Base-by-base conservation (phyloP, 1,140 invertebrate species). In the Uloborus diversus region DNA sequence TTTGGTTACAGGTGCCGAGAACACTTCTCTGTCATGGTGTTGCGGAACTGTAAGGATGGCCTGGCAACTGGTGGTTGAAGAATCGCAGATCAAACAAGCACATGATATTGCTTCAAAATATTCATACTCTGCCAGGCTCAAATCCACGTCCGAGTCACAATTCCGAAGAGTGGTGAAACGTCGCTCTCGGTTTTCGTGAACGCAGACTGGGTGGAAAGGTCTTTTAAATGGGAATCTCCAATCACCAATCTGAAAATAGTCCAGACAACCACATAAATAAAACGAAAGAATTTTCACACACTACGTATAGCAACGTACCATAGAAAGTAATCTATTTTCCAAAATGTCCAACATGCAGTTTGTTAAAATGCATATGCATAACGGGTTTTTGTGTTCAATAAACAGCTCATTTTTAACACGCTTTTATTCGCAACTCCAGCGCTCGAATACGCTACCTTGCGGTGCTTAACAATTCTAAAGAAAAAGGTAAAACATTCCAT, bases 211-310 rank as follows among this genome's bases (percentile, higher is more conserved):
- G 85, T 96, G 94, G 81, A 91, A 90, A 7, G 93, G 93, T 37
- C 91, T 89, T 85, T 94, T 95, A 84, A 91, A 95, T 0, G 94
- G 94, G 86, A 95, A 94, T 84, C 92, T 90, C 90, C 92, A 95
- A 86, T 95, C 93, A 0, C 92, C 91, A 79, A 94, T 93, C 91
- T 92, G 85, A 17, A 86, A 80, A 81, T 80, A 9, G 73, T 64
- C 28, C 30, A 62, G 25, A 68, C n/a, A n/a, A n/a, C n/a, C n/a
- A n/a, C n/a, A n/a, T n/a, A n/a, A n/a, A n/a, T n/a, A n/a, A n/a
- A n/a, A n/a, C n/a, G n/a, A n/a, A n/a, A n/a, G n/a, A n/a, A n/a
- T n/a, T n/a, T n/a, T n/a, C n/a, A n/a, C n/a, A n/a, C n/a, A n/a
- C n/a, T n/a, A n/a, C n/a, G n/a, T n/a, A n/a, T n/a, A n/a, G n/a